Evolutionary conservation across 2,888 invertebrate genomes (phyloP), one percentile per base, ranked within the genome.

Genomic region (Metallyticus violacea): DNA sequence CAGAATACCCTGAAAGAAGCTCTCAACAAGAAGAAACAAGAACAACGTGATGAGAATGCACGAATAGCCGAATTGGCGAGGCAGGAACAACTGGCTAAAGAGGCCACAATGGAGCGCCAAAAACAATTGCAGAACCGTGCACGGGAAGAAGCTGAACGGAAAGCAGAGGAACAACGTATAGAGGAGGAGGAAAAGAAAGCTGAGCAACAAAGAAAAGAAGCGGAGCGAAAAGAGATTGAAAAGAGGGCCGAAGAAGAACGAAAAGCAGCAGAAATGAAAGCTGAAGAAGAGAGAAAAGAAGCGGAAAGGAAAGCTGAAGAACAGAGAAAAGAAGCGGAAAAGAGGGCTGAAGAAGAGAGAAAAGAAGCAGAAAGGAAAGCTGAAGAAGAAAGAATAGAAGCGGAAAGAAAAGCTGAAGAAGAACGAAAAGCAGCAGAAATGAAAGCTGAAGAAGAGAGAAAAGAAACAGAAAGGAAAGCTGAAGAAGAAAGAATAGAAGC

Each of bases 211-310:
- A 91, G 90, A 89, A 91, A 91, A 0, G 92, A 92, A 89, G 92
- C 92, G 89, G 91, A 91, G 88, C 26, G 27, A n/a, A n/a, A n/a
- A n/a, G n/a, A n/a, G n/a, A n/a, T n/a, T n/a, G n/a, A n/a, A n/a
- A 80, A 86, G 89, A 88, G 91, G n/a, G 91, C 94, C 93, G 95
- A 95, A 88, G 95, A 94, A 81, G 95, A 95, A 91, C 91, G 95
- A 89, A 95, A 95, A 0, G 95, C 95, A 90, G 90, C 90, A 26
- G 87, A 85, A 79, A 84, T 81, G 79, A 28, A 87, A 77, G 86
- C 87, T 26, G 88, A 88, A 81, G 83, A 27, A 26, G 88, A 83
- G 29, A 87, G 81, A 7, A 15, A 81, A 79, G 89, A 86, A 76
- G 88, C 88, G 85, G 86, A 87, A 87, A 90, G 94, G 93, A 1